These are phyloP conservation scores for Xerus inauris DNA, from an alignment of 2,113 vertebrate genomes.

Conservation along the genomic window DNA sequence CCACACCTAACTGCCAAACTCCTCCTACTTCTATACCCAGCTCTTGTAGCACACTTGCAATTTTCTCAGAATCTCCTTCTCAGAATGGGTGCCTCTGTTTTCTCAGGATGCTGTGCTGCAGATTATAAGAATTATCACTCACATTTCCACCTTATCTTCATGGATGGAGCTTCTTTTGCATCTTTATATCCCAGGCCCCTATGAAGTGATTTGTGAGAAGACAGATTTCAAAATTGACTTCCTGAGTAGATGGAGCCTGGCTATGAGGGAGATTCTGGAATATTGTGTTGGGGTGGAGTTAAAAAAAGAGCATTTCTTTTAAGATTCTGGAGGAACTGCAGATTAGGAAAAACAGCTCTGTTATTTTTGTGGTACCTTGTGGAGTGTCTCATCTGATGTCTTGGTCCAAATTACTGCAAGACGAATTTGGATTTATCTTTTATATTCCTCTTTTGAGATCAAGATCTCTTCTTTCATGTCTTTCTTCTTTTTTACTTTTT, in stretches of 20 bases:
- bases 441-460: not conserved
- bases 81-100: not conserved
- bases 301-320: not conserved
- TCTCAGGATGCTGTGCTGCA: not conserved
- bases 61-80: not conserved
- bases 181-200: not conserved
- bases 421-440: not conserved
- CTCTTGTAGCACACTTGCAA: not conserved
- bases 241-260: not conserved
- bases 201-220: not conserved
- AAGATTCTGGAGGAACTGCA: not conserved
- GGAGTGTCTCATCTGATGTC: not conserved
- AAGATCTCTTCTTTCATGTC: not conserved
- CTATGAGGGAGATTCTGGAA: not conserved
- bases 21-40: not conserved
- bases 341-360: not conserved
- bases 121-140: not conserved
- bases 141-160: not conserved
- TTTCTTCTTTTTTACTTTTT: not conserved
- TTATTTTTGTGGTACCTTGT: not conserved
- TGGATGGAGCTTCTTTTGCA: not conserved
- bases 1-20: not conserved
- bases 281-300: too few relatives aligned
- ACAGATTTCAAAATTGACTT: not conserved
- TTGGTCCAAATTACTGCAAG: not conserved